Base-by-base conservation (phyloP, 1,140 invertebrate genomes). In the Drosophila azteca region DNA sequence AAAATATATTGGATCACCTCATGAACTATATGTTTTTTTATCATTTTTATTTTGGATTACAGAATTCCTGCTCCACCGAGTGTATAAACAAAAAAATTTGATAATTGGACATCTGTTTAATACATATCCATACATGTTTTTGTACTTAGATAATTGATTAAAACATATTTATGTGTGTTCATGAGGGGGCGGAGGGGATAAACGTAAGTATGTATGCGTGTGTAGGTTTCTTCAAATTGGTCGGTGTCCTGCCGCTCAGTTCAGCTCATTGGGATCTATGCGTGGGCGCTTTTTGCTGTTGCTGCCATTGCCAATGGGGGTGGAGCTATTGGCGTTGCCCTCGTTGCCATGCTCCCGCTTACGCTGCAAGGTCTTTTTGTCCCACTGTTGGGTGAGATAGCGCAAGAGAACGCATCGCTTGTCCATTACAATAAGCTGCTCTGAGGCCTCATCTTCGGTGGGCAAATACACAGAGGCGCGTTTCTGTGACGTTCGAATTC, bases 401-500 rank as follows among this genome's bases (percentile, higher is more conserved):
- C 97, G 95, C 81, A 99, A 92, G 58, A 99, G 93, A 76, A 99
- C 98, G 89, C 97, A 98, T 49, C 97, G 97, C 93, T 98, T 98
- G 92, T 98, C 97, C 90, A 97, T 98, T 24, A 98, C 97, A 92
- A 98, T 98, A 82, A 98, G 96, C 96, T 98, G 97, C 93, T 97
- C 96, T 43, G 96, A 96, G 73, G 97, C 96, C 91, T 95, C 95
- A 88, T 98, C 97, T 92, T 96, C 97, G 20, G 97, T 98, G 41
- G 96, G 96, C 57, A 98, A 94, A 92, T 98, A 98, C 44, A 98
- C 96, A 15, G 97, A 96, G 50, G 97, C 96, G 80, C 96, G 94
- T 93, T 97, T 97, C 7, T 96, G 95, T 91, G 95, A 95, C 35
- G 95, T 96, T 91, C 96, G 95, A 77, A 96, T 96, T 43, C 95